Conservation (phyloP, 2,888 invertebrate species). For the Caenorhabditis drosophilae region DNA sequence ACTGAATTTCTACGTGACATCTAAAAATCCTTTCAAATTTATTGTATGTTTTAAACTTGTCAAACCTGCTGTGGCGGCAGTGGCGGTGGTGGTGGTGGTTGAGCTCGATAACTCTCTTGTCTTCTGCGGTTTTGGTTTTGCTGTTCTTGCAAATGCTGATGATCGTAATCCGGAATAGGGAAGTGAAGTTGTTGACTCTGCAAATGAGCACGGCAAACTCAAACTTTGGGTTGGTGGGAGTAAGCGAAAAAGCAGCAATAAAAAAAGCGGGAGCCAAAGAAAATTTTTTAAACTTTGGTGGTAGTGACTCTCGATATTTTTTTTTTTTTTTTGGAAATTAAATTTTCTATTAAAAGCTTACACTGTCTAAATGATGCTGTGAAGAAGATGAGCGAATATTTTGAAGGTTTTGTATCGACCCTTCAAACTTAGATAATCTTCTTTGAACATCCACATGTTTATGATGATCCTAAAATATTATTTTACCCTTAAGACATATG, state of each 20-base stretch:
- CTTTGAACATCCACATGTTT: conserved; percentile 60
- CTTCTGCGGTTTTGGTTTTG: conserved; percentile 11
- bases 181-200: conserved; percentile 34
- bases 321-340: background rate
- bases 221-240: conserved; percentile 4
- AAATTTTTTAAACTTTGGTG: conserved; percentile 2
- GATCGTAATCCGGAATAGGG: conserved; percentile 51
- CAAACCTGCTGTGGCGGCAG: conserved; percentile 5
- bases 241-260: conserved; percentile 4
- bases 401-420: conserved; percentile 42
- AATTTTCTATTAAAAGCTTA: conserved; percentile 8
- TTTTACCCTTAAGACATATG: background rate
- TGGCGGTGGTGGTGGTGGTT: conserved; percentile 22
- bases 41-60: background rate
- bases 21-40: conserved; percentile 16
- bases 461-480: conserved; percentile 40
- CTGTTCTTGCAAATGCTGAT: conserved; percentile 16
- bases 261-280: background rate
- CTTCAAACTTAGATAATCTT: conserved; percentile 58
- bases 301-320: background rate
- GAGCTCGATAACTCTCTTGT: conserved; percentile 6
- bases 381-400: conserved; percentile 34
- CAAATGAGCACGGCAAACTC: conserved; percentile 21
- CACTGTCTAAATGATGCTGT: conserved; percentile 35
- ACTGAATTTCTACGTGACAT: conserved; percentile 53